Evolutionary conservation across 2,113 vertebrate genomes (phyloP).

Genomic region (Corynorhinus townsendii): DNA sequence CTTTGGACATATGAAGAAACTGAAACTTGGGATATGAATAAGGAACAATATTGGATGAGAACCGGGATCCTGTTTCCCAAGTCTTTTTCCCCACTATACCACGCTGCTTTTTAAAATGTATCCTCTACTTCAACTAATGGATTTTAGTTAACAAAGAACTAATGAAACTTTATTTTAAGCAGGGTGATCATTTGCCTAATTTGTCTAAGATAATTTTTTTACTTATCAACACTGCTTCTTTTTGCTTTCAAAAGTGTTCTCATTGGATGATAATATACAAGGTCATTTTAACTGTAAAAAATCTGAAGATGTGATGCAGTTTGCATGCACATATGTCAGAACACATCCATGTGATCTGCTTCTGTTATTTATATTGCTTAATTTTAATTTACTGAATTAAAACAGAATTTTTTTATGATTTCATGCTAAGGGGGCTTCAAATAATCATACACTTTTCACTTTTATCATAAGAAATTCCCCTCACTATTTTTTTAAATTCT

Average conservation of each 20-base stretch:
- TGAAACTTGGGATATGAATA: neutral
- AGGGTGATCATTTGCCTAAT: neutral
- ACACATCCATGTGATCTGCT: neutral
- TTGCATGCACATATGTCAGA: neutral
- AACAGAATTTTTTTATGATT: conserved; percentile 16
- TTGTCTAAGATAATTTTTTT: neutral
- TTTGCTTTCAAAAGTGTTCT: conserved; percentile 14
- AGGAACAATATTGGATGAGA: neutral
- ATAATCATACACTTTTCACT: neutral
- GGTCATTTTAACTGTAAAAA: neutral
- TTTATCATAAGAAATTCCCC: neutral
- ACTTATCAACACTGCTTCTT: neutral
- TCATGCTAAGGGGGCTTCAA: neutral
- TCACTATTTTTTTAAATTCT: neutral
- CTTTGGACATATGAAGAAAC: neutral
- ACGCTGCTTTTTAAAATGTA: neutral
- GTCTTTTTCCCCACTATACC: neutral
- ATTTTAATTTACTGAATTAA: conserved; percentile 33
- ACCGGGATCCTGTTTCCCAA: neutral
- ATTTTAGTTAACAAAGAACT: conserved; percentile 6
- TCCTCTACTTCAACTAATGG: neutral
- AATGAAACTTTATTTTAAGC: neutral
- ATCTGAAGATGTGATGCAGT: neutral
- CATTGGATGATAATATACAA: neutral
- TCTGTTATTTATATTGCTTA: neutral